These are phyloP conservation scores for Hippoglossus stenolepis DNA, from an alignment of 2,113 vertebrate genomes.

Conservation along the genomic window DNA sequence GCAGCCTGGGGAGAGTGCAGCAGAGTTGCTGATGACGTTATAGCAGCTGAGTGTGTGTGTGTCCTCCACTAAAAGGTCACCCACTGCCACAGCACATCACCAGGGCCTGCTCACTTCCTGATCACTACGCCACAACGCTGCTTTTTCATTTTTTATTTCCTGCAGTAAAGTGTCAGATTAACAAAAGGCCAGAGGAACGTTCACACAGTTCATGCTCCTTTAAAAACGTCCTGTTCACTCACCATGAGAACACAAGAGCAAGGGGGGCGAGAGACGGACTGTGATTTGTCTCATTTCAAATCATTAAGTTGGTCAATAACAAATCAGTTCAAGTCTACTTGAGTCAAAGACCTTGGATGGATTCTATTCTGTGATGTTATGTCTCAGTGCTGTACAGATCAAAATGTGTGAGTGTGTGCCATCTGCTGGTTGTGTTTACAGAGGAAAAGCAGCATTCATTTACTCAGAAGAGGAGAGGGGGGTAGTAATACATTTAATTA, in stretches of 20 bases:
- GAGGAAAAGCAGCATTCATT: constrained; percentile 14
- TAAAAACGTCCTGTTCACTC: constrained; percentile 19
- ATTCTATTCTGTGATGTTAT: not conserved
- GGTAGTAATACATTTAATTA: not conserved
- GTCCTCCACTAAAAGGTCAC: constrained; percentile 80
- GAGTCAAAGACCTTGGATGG: not conserved
- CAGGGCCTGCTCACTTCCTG: constrained; percentile 65
- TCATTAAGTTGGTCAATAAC: not conserved
- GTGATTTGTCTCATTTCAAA: not conserved
- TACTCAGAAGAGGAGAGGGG: not conserved
- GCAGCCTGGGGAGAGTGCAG: constrained; percentile 25
- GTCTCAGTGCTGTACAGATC: not conserved
- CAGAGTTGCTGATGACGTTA: constrained; percentile 59
- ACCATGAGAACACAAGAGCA: not conserved
- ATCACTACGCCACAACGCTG: constrained; percentile 41
- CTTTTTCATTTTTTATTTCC: constrained; percentile 43
- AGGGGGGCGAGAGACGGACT: not conserved
- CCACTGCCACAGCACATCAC: constrained; percentile 72
- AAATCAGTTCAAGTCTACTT: not conserved
- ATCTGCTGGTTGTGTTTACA: constrained; percentile 59
- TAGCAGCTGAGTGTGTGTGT: constrained; percentile 60
- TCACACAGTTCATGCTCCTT: constrained; percentile 6
- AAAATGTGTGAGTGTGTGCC: constrained; percentile 45
- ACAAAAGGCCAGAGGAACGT: constrained; percentile 2
- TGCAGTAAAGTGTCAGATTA: constrained; percentile 54